Base-by-base conservation (phyloP, 2,797 vertebrate species). In the Saxicola maurus region DNA sequence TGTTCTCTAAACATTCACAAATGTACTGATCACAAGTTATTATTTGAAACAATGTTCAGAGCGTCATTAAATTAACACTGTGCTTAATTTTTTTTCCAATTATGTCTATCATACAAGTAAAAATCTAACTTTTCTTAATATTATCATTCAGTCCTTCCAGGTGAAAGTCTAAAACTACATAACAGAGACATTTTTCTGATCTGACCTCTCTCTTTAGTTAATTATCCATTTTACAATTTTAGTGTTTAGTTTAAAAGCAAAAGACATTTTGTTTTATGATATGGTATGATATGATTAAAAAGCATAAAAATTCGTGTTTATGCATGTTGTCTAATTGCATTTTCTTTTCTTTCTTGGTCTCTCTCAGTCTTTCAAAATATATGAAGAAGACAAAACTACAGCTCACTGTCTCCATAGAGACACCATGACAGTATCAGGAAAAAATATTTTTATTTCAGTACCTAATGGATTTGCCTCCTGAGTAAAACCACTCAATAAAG, bases 361-460 rank as follows among this genome's bases (percentile, higher is more conserved):
- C 6, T 53, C 40, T 80, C 1, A 2, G 37, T 68, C 51, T 69
- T 86, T 80, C 37, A 53, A 79, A 95, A 91, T 52, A 14, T 61
- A 75, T 86, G 77, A 87, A 73, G 60, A 84, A 78, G 79, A 84
- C 59, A 91, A 90, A 94, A 68, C 53, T 93, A 33, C 52, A 76
- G 21, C 74, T 87, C 10, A 24, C 65, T 65, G 83, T 95, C 87
- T 92, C 92, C 89, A 89, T 92, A 94, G 92, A 92, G 92, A 96
- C 81, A 88, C 38, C 45, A 74, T 57, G 60, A 91, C 66, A 93
- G 74, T 80, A 92, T 74, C 82, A 87, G 46, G 55, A 87, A 82
- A 88, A 96, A 95, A 96, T 37, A 94, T 76, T 90, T 94, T 91
- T 94, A 85, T 89, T 95, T 89, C 53, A 83, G 55, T 57, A 65